phyloP scores from a whole-genome alignment of 2,888 invertebrate species.

The Griposia aprilina region DNA sequence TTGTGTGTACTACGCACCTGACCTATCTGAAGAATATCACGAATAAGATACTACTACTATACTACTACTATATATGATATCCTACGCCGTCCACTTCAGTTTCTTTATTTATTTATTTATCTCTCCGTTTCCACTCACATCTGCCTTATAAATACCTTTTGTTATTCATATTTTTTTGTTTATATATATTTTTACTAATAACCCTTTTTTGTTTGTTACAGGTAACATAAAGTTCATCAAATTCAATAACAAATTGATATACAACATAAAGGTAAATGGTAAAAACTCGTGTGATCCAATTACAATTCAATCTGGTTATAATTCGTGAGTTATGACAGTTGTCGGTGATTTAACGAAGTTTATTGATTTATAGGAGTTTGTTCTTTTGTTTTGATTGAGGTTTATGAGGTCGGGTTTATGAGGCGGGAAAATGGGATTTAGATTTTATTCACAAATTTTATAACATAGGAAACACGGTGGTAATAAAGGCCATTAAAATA shows the following conservation, averaged over 20 bases:
- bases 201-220: conserved; percentile 46
- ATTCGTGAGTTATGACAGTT: conserved; percentile 54
- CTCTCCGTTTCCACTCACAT: too few species aligned
- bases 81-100: too few species aligned
- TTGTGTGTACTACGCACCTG: too few species aligned
- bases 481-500: too few species aligned
- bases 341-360: conserved; percentile 23
- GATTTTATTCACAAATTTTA: not conserved
- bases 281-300: conserved; percentile 49
- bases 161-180: not conserved
- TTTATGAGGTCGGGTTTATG: not conserved
- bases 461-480: not conserved
- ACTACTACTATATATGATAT: too few species aligned
- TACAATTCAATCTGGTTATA: conserved; percentile 56
- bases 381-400: conserved; percentile 35
- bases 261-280: conserved; percentile 32
- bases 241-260: conserved; percentile 30
- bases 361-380: conserved; percentile 40
- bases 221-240: conserved; percentile 48
- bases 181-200: conserved; percentile 5
- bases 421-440: not conserved
- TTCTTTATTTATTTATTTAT: too few species aligned
- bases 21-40: too few species aligned
- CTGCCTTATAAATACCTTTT: too few species aligned
- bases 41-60: too few species aligned